These are phyloP conservation scores for Onthophagus taurus DNA, from an alignment of 1,140 invertebrate genomes.

Conservation along the genomic window DNA sequence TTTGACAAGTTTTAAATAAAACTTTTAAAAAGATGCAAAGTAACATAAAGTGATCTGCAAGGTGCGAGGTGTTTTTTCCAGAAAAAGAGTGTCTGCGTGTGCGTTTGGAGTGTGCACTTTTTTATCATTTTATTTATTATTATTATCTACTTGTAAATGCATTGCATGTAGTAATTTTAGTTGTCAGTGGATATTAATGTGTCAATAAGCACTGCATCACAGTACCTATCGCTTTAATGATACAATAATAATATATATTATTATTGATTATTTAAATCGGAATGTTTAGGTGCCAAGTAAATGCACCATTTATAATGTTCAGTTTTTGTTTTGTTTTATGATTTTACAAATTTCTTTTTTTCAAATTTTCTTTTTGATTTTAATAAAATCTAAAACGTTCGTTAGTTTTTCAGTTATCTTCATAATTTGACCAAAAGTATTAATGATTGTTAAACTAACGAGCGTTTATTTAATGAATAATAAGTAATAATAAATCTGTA, in stretches of 20 bases:
- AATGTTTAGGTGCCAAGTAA: too few species aligned
- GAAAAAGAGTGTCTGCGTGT: conserved; percentile 11
- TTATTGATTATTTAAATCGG: too few species aligned
- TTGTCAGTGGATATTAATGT: conserved; percentile 38
- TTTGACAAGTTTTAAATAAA: too few species aligned
- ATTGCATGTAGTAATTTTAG: conserved; percentile 37
- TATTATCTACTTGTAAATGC: conserved; percentile 16
- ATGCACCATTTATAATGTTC: conserved; percentile 15
- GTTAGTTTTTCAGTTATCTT: too few species aligned
- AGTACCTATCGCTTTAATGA: conserved; percentile 15
- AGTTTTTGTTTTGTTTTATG: conserved; percentile 12
- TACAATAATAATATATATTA: conserved; percentile 11
- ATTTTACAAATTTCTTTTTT: conserved; percentile 15
- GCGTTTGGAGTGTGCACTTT: conserved; percentile 2
- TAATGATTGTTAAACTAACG: too few species aligned
- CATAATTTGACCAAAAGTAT: too few species aligned
- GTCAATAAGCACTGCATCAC: conserved; percentile 33
- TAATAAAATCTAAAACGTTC: too few species aligned
- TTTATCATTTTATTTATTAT: conserved; percentile 4
- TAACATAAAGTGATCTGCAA: too few species aligned
- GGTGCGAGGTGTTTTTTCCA: too few species aligned
- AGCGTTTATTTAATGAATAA: too few species aligned
- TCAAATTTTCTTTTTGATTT: conserved; percentile 11
- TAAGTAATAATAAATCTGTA: too few species aligned
- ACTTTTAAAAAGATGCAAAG: too few species aligned